Evolutionary conservation across 2,888 invertebrate genomes (phyloP), one percentile per base, ranked within the genome.

Genomic region (Drosophila picticornis): DNA sequence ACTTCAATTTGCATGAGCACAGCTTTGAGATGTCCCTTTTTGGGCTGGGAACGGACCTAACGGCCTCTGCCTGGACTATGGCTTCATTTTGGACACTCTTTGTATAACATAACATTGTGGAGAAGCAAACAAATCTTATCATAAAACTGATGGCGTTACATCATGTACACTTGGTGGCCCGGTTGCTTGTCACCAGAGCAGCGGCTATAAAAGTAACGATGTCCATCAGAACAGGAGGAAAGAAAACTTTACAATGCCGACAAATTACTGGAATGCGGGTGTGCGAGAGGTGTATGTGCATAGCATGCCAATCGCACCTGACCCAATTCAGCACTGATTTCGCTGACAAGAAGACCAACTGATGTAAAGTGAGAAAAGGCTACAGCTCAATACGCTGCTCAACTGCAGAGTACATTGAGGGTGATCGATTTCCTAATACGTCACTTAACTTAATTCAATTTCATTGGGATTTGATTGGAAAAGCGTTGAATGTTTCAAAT

Each of bases 1-100:
- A 83, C 90, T 84, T 83, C 83, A 88, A 84, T 84, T 84, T 84
- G 90, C 84, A 84, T 90, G 90, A 77, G 83, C 88, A 88, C 73
- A 73, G 89, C 87, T 72, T 75, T 75, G 85, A 75, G 70, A 62
- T 74, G 85, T 74, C 77, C 73, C 72, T 74, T 72, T 67, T 75
- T 19, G 62, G n/a, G 3, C 48, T 40, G 11, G 25, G 29, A 61
- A 48, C 40, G 55, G 53, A 40, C 38, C 27, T n/a, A 56, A 56
- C 72, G 40, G 16, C 43, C 31, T 25, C 19, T 40, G 67, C 46
- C 52, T 27, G 67, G 74, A 31, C 81, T 88, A 90, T 85, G 70
- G 85, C 84, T 90, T 85, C 55, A 85, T 90, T 88, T 81, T 61
- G 74, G 66, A 16, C 65, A 43, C 63, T 61, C 71, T 65, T 69